A percentile compares a stretch with the other conserved stretches of the same genome.
These are phyloP conservation scores for Sycophaga agraensis DNA, from an alignment of 1,140 invertebrate genomes.

Conservation along the genomic window DNA sequence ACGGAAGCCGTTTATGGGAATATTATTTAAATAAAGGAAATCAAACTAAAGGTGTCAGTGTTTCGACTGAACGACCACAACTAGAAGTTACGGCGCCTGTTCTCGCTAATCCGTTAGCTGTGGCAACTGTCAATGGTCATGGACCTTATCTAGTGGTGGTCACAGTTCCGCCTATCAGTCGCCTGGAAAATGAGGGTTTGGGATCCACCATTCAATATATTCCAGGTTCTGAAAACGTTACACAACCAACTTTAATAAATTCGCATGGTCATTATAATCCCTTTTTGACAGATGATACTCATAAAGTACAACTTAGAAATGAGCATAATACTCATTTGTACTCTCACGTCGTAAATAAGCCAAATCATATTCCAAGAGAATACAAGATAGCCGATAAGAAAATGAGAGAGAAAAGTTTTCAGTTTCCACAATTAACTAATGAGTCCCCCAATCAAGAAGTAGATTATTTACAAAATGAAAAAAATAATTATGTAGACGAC, in stretches of 20 bases:
- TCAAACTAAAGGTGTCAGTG: not conserved
- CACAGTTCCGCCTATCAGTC: conserved; percentile 7
- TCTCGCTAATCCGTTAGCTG: conserved; percentile 10
- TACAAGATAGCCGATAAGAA: no score
- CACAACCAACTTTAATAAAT: not conserved
- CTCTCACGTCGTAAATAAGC: not conserved
- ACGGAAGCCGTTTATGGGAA: conserved; percentile 41
- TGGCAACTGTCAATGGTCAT: conserved; percentile 17
- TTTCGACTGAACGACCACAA: no score
- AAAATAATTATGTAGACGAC: not conserved
- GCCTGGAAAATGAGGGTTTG: not conserved
- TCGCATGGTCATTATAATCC: not conserved
- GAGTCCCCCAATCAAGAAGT: not conserved
- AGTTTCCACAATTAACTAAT: not conserved
- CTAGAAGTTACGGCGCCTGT: not conserved
- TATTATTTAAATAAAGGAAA: conserved; percentile 38
- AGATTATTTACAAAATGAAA: not conserved
- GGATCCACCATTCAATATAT: not conserved
- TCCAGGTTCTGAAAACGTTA: not conserved
- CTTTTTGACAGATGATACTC: not conserved
- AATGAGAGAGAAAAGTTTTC: no score
- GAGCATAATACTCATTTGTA: not conserved
- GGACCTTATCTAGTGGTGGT: conserved; percentile 26
- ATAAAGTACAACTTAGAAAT: not conserved
- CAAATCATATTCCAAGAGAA: not conserved